These are phyloP conservation scores for Falco concolor DNA, from an alignment of 2,797 vertebrate species.

Conservation along the genomic window DNA sequence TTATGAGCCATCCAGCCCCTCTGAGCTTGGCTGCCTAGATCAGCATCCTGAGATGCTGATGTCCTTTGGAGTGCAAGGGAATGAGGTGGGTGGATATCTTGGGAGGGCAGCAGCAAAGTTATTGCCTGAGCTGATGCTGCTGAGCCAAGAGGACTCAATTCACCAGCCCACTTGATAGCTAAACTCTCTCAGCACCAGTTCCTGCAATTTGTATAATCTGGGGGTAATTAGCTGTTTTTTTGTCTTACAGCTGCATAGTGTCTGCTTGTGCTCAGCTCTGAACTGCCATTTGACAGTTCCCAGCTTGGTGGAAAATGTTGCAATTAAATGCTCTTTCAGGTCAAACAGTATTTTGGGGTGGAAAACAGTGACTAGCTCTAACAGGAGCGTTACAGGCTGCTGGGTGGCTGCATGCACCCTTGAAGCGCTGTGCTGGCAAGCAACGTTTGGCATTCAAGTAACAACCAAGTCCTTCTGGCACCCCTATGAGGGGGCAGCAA, in stretches of 20 bases:
- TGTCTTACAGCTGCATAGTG: neutral
- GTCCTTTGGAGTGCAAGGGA: neutral
- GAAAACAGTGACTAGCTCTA: neutral
- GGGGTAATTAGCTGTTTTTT: neutral
- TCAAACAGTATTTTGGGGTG: neutral
- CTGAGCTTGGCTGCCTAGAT: neutral
- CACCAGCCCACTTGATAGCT: neutral
- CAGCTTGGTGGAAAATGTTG: neutral
- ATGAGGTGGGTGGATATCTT: neutral
- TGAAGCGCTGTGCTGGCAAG: rapidly evolving
- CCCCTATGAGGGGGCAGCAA: neutral
- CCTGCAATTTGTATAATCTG: neutral
- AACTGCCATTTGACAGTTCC: neutral
- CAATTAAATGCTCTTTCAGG: neutral
- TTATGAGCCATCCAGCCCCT: neutral
- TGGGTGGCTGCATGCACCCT: neutral
- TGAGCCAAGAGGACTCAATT: neutral
- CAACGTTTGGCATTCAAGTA: neutral
- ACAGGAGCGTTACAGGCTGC: neutral
- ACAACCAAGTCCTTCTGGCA: neutral
- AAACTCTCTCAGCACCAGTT: neutral
- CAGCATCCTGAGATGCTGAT: neutral
- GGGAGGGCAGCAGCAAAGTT: neutral
- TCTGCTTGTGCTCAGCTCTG: neutral
- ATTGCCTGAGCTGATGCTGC: neutral